phyloP scores from a whole-genome alignment of 2,113 vertebrate species.

The Antidorcas marsupialis region DNA sequence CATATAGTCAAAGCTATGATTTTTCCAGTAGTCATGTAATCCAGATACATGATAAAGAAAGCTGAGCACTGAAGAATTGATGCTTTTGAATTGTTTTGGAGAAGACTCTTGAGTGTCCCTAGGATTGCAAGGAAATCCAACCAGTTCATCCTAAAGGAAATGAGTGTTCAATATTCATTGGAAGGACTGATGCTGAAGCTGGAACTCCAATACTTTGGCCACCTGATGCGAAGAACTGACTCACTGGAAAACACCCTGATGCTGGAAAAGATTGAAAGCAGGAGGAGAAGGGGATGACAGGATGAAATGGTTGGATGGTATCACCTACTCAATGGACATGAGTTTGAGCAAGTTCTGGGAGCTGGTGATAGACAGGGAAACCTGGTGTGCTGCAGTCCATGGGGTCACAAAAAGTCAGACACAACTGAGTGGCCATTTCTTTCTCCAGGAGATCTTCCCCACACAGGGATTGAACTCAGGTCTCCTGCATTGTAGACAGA shows the following conservation, averaged over 20 bases:
- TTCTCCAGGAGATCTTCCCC: too few species aligned
- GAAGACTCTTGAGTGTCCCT: background rate
- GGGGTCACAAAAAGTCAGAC: background rate
- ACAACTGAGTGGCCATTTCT: background rate
- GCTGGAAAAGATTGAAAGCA: background rate
- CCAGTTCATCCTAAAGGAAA: background rate
- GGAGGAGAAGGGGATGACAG: background rate
- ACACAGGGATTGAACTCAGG: accelerated
- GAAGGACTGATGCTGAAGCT: background rate
- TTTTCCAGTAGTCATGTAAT: background rate
- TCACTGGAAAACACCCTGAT: background rate
- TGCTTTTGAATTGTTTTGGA: background rate
- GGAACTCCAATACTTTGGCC: background rate
- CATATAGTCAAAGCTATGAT: background rate
- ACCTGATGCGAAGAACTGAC: background rate
- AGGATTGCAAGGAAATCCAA: background rate
- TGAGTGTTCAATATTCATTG: background rate
- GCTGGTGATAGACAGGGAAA: background rate
- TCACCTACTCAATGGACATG: background rate
- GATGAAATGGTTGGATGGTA: background rate
- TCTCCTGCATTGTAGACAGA: too few species aligned
- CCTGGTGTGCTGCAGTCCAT: background rate
- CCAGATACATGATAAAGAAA: background rate
- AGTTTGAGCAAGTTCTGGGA: background rate
- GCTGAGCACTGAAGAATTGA: background rate